Percentiles rank a stretch among this genome's conserved stretches.
Conservation (phyloP, 30 jellyfish, hydroid and myxozoan genomes). For the Sanderia malayensis region DNA sequence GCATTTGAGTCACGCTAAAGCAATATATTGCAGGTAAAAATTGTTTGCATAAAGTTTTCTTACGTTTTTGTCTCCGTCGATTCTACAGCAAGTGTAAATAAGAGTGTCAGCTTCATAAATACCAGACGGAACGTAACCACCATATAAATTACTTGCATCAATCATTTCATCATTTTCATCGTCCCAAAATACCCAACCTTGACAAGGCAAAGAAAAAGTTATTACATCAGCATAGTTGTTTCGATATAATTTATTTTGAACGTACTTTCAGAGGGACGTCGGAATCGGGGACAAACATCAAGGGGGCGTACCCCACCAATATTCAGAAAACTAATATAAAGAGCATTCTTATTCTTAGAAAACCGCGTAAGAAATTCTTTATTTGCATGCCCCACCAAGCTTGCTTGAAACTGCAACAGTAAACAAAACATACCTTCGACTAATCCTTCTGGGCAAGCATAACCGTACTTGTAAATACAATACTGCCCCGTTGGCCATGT, state of each 20-base stretch:
- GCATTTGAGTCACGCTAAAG: too few species aligned
- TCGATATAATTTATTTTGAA: too few species aligned
- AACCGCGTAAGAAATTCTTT: too few species aligned
- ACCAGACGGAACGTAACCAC: constrained; percentile 83
- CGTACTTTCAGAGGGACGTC: too few species aligned
- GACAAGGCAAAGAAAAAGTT: too few species aligned
- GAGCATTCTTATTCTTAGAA: too few species aligned
- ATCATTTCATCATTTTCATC: constrained; percentile 81
- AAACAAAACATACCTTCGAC: constrained; percentile 66
- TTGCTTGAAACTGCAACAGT: too few species aligned
- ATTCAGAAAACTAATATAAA: too few species aligned
- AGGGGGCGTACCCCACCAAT: too few species aligned
- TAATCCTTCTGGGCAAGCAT: constrained; percentile 73
- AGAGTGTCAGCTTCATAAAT: constrained; percentile 82
- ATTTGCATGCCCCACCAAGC: too few species aligned
- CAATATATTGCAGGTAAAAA: background rate
- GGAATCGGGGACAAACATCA: too few species aligned
- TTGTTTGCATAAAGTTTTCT: background rate
- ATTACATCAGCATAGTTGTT: too few species aligned
- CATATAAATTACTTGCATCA: constrained; percentile 57
- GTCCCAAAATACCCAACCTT: constrained; percentile 98
- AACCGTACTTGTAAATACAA: constrained; percentile 83
- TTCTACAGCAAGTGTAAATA: constrained; percentile 84
- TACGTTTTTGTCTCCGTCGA: constrained; percentile 69
- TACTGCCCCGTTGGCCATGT: constrained; percentile 94